Conservation (phyloP, 2,888 invertebrate species). For the Drosophila phalerata region DNA sequence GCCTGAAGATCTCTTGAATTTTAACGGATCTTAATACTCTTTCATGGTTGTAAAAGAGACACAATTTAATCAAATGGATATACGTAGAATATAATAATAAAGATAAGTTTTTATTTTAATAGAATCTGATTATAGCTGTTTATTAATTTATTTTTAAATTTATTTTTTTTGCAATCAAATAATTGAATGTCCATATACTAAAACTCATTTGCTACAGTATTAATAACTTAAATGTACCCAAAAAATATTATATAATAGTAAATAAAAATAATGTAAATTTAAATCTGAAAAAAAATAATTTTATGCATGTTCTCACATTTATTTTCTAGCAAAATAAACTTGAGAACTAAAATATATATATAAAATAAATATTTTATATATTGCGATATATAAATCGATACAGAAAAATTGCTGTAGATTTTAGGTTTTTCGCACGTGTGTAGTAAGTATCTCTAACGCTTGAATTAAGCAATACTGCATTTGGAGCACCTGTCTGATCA, state of each 20-base stretch:
- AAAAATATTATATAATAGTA: too few species aligned
- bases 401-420: background rate
- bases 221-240: too few species aligned
- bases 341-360: too few species aligned
- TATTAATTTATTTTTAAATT: background rate
- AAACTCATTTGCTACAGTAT: too few species aligned
- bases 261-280: too few species aligned
- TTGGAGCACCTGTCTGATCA: slow-evolving; percentile 43
- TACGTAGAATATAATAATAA: background rate
- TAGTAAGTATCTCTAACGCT: background rate
- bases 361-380: too few species aligned
- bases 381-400: too few species aligned
- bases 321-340: too few species aligned
- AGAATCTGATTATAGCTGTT: background rate
- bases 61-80: background rate
- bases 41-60: background rate
- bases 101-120: background rate
- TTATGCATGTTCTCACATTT: too few species aligned
- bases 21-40: background rate
- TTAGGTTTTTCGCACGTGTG: background rate
- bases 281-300: too few species aligned
- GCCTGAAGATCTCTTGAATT: slow-evolving; percentile 3
- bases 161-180: too few species aligned
- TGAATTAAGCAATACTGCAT: slow-evolving; percentile 24
- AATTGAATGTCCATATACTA: too few species aligned